Base-by-base conservation (phyloP, 1,140 invertebrate species). In the Ceratitis capitata region DNA sequence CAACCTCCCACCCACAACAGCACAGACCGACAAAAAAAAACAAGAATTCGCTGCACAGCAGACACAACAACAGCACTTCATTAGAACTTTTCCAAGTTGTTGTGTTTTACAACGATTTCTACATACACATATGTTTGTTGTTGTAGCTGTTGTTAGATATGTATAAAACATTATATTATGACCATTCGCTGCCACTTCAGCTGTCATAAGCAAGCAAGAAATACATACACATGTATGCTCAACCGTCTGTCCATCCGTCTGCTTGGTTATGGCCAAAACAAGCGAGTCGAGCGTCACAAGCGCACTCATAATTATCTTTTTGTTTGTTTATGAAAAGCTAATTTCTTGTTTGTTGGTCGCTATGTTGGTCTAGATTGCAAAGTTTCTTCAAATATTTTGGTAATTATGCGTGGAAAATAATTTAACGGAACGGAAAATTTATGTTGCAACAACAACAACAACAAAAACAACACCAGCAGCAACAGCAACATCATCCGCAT, bases 311-410 rank as follows among this genome's bases (percentile, higher is more conserved):
- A 78, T 78, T 78, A 23, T 42, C 45, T 78, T 19, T 78, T 78
- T 78, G 69, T 78, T 78, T 78, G 69, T 47, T 78, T 78, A 78
- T 78, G 69, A 78, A 78, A 78, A 42, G 69, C 69, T 78, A 78
- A 78, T 78, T 78, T 78, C 69, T 47, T 78, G 39, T 78, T 78
- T 78, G 35, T 78, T n/a, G 26, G 39, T 78, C 69, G 19, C 69
- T n/a, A 78, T 78, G 69, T 78, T 78, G 69, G 23, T 42, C 69
- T 78, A 78, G 39, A 78, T 23, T 78, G 69, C 69, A 16, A 78
- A 45, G 42, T 47, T 78, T 78, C 69, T 45, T 78, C 69, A 78
- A 42, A 78, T 78, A 78, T 78, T 78, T 78, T 78, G 69, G 69
- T 78, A 78, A 78, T 42, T 78, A 78, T 78, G 69, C 69, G 69